phyloP scores from a whole-genome alignment of 2,113 vertebrate species.

The Baryphthengus martii region DNA sequence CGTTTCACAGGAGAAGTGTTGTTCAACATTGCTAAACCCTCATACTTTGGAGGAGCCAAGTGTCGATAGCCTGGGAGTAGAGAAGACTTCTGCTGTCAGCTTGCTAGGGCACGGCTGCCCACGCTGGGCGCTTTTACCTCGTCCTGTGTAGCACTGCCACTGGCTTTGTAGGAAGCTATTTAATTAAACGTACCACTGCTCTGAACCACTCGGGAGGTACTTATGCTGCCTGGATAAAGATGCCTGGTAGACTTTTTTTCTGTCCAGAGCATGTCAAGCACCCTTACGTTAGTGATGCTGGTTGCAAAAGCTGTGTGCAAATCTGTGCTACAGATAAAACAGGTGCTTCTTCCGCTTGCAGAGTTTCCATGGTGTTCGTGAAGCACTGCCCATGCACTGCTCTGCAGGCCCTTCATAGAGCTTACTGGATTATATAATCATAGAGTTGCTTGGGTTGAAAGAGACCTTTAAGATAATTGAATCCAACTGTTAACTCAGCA shows the following conservation, averaged over 20 bases:
- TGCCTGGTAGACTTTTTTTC: background rate
- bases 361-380: background rate
- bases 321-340: background rate
- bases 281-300: background rate
- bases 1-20: background rate
- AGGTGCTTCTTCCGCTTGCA: background rate
- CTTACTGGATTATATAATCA: background rate
- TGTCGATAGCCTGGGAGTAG: background rate
- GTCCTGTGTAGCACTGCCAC: background rate
- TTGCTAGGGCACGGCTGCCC: background rate
- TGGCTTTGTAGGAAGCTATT: background rate
- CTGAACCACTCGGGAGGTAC: background rate
- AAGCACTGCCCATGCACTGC: background rate
- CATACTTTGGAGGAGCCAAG: background rate
- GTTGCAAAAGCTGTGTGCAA: background rate
- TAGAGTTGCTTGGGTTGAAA: background rate
- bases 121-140: background rate
- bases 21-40: constrained; percentile 20
- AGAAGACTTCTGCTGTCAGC: background rate
- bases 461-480: background rate
- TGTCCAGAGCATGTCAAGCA: background rate
- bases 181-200: background rate
- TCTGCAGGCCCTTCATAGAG: background rate
- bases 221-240: background rate
- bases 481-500: background rate